Evolutionary conservation across 2,888 invertebrate genomes (phyloP), one percentile per base, ranked within the genome.

Genomic region (Dione vanillae): DNA sequence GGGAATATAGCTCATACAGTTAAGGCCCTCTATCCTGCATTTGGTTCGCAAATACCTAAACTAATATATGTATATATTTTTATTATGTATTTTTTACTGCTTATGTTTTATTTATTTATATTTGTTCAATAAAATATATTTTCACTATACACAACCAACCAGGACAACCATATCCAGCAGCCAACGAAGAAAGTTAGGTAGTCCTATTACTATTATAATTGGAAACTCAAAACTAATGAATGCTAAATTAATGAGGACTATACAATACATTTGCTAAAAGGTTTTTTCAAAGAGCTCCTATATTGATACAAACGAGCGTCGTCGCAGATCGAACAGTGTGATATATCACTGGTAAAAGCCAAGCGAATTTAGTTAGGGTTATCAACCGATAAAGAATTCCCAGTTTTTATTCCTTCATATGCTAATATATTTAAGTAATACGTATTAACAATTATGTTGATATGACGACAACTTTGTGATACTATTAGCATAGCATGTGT

Each of bases 221-320:
- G 9, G 41, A 59, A 19, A 16, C 35, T 54, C 71, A 70, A 71
- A 69, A 72, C 69, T 68, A 73, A 68, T 69, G 71, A 70, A 68
- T 52, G 56, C 71, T 65, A 71, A 69, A 71, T 71, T 66, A 74
- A 66, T 67, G 70, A 70, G 66, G 41, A 45, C 49, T 64, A 69
- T 71, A 67, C 67, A 71, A 74, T 70, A 69, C 56, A 65, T 51
- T 64, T 83, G 84, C 82, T 89, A 89, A 91, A 90, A 89, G 89
- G 84, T 89, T 91, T 91, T 91, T 90, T 87, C 85, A 77, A 78
- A 80, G 78, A 79, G 78, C 72, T 67, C 79, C 78, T 82, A 80
- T 85, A 92, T 92, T 91, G 91, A 92, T 89, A 92, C 85, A 90
- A 92, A 92, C 88, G 90, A 85, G 79, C 78, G 77, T 79, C 79